Conservation (phyloP, 2,797 vertebrate genomes). For the Percopsis omiscomaycus region DNA sequence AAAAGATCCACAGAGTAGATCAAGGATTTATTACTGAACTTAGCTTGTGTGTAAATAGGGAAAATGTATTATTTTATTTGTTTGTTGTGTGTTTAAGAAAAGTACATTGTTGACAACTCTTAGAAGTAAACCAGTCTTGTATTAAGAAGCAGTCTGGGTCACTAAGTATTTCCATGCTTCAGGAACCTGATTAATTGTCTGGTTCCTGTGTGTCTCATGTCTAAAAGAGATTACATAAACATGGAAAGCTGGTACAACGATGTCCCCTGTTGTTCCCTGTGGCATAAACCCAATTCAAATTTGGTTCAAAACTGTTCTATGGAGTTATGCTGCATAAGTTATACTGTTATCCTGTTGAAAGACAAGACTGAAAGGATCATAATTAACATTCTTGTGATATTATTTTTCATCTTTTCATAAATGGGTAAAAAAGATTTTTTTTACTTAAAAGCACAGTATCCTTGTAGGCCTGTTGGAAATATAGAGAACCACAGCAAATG, state of each 20-base stretch:
- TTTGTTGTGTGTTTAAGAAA: not conserved
- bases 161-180: slow-evolving; percentile 1
- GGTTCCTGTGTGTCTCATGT: slow-evolving; percentile 2
- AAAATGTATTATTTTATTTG: not conserved
- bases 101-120: too few relatives aligned
- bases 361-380: too few relatives aligned
- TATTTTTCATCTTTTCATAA: too few relatives aligned
- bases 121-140: too few relatives aligned
- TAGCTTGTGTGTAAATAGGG: not conserved
- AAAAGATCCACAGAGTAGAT: slow-evolving; percentile 6
- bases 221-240: slow-evolving; percentile 1
- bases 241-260: not conserved
- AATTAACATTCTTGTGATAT: too few relatives aligned
- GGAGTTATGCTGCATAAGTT: too few relatives aligned
- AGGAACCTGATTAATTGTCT: not conserved
- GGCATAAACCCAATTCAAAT: slow-evolving; percentile 1
- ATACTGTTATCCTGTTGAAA: too few relatives aligned
- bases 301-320: too few relatives aligned
- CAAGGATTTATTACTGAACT: not conserved
- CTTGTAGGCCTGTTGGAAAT: too few relatives aligned
- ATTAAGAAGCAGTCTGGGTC: not conserved
- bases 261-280: slow-evolving; percentile 12
- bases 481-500: too few relatives aligned
- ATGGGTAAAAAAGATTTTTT: too few relatives aligned
- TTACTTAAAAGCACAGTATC: too few relatives aligned